Evolutionary conservation across 2,888 invertebrate genomes (phyloP).

Genomic region (Acanthoscelides obtectus): DNA sequence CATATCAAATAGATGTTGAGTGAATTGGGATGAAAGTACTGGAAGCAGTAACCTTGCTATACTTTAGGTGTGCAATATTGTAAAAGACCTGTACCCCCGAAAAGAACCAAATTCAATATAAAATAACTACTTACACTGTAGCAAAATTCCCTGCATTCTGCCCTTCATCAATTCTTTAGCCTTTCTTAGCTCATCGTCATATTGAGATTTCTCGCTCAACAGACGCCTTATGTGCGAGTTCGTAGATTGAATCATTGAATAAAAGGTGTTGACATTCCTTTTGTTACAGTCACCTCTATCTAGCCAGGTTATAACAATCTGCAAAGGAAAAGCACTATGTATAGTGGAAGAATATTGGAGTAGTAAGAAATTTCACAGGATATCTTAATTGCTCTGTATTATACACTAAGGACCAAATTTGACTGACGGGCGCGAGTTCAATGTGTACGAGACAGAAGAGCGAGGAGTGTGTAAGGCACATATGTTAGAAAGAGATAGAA

Average conservation of each 20-base stretch:
- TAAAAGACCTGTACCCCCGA: background rate
- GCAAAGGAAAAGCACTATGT: constrained; percentile 25
- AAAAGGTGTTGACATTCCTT: constrained; percentile 85
- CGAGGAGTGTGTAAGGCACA: no score
- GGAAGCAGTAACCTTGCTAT: background rate
- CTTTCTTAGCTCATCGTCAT: constrained; percentile 83
- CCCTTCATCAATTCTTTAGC: constrained; percentile 81
- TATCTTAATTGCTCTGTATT: no score
- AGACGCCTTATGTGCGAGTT: constrained; percentile 88
- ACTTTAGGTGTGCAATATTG: background rate
- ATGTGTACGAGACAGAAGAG: no score
- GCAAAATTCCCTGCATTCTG: constrained; percentile 77
- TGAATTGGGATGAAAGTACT: no score
- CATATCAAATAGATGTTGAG: no score
- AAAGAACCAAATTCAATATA: background rate
- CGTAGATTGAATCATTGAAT: constrained; percentile 93
- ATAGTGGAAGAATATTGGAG: no score
- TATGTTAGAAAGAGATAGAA: no score
- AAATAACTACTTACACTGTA: constrained; percentile 78
- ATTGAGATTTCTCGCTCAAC: constrained; percentile 76
- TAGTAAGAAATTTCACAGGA: no score
- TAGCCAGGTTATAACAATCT: constrained; percentile 85
- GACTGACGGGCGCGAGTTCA: no score
- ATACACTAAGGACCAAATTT: no score
- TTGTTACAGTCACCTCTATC: constrained; percentile 93